These are phyloP conservation scores for Pyrgus malvae DNA, from an alignment of 2,888 invertebrate genomes.

Conservation along the genomic window DNA sequence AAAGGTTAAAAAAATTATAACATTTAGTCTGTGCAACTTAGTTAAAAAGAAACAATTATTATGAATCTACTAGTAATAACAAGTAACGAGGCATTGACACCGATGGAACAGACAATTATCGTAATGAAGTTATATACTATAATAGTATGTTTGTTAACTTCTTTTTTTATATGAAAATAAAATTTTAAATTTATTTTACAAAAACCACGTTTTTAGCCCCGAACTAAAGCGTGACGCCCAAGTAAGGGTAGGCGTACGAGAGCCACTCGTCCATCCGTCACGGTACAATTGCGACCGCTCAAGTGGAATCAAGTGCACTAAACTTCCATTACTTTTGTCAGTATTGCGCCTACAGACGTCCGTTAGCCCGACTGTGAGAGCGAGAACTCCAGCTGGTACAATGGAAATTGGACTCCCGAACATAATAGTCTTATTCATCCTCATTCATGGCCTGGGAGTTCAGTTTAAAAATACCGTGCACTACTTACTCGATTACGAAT, in stretches of 20 bases:
- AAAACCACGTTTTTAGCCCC: too few relatives aligned
- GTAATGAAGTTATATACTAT: too few relatives aligned
- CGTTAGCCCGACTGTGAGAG: slow-evolving; percentile 50
- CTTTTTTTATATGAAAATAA: too few relatives aligned
- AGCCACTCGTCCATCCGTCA: slow-evolving; percentile 47
- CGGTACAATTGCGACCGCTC: slow-evolving; percentile 65
- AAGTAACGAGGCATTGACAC: too few relatives aligned
- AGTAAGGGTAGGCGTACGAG: slow-evolving; percentile 46
- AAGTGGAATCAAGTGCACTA: slow-evolving; percentile 76
- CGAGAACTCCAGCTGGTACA: slow-evolving; percentile 28
- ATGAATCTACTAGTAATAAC: too few relatives aligned
- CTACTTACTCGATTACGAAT: slow-evolving; percentile 1
- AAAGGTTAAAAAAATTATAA: too few relatives aligned
- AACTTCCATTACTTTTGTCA: slow-evolving; percentile 67
- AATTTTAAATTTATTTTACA: too few relatives aligned
- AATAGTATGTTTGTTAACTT: too few relatives aligned
- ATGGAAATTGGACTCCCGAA: slow-evolving; percentile 33
- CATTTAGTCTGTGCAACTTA: too few relatives aligned
- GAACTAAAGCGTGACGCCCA: slow-evolving; percentile 35
- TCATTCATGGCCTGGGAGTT: slow-evolving; percentile 9
- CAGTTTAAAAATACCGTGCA: slow-evolving; percentile 15
- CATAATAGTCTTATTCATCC: slow-evolving; percentile 27
- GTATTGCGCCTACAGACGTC: slow-evolving; percentile 67
- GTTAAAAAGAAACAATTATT: too few relatives aligned
- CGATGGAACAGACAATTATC: too few relatives aligned